A percentile compares a stretch with the other conserved stretches of the same genome.
phyloP scores from a whole-genome alignment of 1,140 invertebrate genomes.

The Diplogasteroides magnus region DNA sequence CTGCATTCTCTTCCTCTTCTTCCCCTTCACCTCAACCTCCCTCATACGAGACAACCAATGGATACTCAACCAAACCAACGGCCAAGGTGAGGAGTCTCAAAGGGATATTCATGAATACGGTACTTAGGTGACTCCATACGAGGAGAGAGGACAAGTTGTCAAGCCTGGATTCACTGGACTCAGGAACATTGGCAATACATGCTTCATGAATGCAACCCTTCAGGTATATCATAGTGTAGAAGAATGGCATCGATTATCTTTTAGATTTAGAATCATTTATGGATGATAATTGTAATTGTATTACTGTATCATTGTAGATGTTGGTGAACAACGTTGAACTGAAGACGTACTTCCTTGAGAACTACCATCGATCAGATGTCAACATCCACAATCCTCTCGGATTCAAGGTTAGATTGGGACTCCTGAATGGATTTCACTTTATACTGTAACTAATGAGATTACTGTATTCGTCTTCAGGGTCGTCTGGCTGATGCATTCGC shows the following conservation, averaged over 20 bases:
- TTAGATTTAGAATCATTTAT: slow-evolving; percentile 40
- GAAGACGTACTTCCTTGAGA: slow-evolving; percentile 28
- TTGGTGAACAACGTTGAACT: slow-evolving; percentile 34
- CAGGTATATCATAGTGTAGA: too few species aligned
- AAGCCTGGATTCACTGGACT: slow-evolving; percentile 65
- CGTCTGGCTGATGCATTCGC: slow-evolving; percentile 58
- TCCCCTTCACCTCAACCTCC: slow-evolving; percentile 9
- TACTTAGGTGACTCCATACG: slow-evolving; percentile 20
- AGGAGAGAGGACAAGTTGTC: slow-evolving; percentile 23
- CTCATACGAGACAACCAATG: slow-evolving; percentile 6
- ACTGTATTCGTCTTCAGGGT: slow-evolving; percentile 46
- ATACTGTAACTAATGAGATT: background rate
- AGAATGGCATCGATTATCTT: too few species aligned
- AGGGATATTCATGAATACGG: slow-evolving; percentile 2
- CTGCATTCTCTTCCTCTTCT: background rate
- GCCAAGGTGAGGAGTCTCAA: background rate
- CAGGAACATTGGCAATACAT: slow-evolving; percentile 68
- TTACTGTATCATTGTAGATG: slow-evolving; percentile 12
- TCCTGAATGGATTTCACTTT: slow-evolving; percentile 1
- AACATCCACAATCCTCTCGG: slow-evolving; percentile 34
- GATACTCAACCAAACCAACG: slow-evolving; percentile 8
- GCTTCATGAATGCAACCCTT: slow-evolving; percentile 70
- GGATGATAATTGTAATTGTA: background rate
- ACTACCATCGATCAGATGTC: slow-evolving; percentile 30
- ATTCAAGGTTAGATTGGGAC: slow-evolving; percentile 26